Evolutionary conservation across 2,888 invertebrate species (phyloP), one percentile per base, ranked within the genome.

Genomic region (Andrena praecox): DNA sequence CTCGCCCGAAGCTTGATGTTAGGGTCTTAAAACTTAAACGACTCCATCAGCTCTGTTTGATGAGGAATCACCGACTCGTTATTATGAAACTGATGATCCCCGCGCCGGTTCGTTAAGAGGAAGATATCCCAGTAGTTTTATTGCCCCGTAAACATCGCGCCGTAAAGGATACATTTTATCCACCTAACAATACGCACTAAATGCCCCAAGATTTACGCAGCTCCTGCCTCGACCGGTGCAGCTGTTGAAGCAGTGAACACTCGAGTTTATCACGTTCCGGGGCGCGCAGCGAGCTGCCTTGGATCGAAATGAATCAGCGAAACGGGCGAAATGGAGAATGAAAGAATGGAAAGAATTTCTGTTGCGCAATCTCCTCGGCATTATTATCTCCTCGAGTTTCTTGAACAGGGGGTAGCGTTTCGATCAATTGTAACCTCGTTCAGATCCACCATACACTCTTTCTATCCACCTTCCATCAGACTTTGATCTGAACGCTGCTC

Each of bases 241-340:
- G 27, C 31, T 52, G 52, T 8, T 2, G 24, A 60, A 42, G 20
- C 59, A 5, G 2, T 64, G 63, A 42, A 69, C 67, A 31, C 42
- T 35, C 50, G 48, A 1, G 42, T 42, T 33, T 31, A 71, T 77
- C 67, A 27, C 29, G 24, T 1, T 35, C 50, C 68, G 50, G 12
- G 16, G 42, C 12, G 35, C n/a, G 16, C 56, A 27, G n/a, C 24
- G 33, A 73, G 50, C 52, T 12, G 48, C 31, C 56, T 59, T 64
- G 42, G 63, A 59, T 81, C 33, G 33, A n/a, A 60, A 67, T 63
- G 76, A 73, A 35, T 69, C 31, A 27, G 50, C 60, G 64, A 64
- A 72, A 54, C 68, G 12, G 52, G 10, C 10, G 60, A 60, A 73
- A 66, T 27, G 56, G 31, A 68, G 62, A 33, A 5, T 6, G 62